Percentiles rank a stretch among this genome's conserved stretches.
phyloP scores from a whole-genome alignment of 2,888 invertebrate genomes.

The Xylota segnis region DNA sequence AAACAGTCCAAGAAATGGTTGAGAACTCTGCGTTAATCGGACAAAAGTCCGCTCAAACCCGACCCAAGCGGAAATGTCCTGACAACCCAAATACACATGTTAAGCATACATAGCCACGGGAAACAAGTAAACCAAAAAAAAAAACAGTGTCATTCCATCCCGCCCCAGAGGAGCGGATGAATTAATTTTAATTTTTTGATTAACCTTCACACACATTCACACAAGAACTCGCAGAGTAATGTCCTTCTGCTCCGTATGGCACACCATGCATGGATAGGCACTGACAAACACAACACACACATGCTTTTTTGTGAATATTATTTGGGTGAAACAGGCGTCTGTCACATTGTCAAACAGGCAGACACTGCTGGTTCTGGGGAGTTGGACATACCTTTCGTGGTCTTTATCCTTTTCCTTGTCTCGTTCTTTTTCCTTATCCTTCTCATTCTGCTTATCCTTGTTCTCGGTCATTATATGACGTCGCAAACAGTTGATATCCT shows the following conservation, averaged over 20 bases:
- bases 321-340: not conserved
- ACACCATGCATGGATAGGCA: constrained; percentile 32
- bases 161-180: not conserved
- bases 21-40: constrained; percentile 13
- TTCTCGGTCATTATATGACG: constrained; percentile 66
- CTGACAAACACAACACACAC: not conserved
- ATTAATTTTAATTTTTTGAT: constrained; percentile 21
- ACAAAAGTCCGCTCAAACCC: not conserved
- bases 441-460: constrained; percentile 62
- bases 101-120: constrained; percentile 7
- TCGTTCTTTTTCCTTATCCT: constrained; percentile 62
- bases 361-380: not conserved
- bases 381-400: constrained; percentile 41
- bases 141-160: not conserved
- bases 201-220: constrained; percentile 11
- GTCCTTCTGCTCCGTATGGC: constrained; percentile 23
- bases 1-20: constrained; percentile 16
- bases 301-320: constrained; percentile 2
- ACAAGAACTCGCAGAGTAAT: constrained; percentile 10
- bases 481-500: constrained; percentile 65
- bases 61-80: constrained; percentile 8
- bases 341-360: not conserved
- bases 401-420: constrained; percentile 64
- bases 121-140: not conserved
- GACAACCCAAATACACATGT: constrained; percentile 7